phyloP scores from a whole-genome alignment of 1,140 invertebrate genomes.

The Phymastichus coffea region DNA sequence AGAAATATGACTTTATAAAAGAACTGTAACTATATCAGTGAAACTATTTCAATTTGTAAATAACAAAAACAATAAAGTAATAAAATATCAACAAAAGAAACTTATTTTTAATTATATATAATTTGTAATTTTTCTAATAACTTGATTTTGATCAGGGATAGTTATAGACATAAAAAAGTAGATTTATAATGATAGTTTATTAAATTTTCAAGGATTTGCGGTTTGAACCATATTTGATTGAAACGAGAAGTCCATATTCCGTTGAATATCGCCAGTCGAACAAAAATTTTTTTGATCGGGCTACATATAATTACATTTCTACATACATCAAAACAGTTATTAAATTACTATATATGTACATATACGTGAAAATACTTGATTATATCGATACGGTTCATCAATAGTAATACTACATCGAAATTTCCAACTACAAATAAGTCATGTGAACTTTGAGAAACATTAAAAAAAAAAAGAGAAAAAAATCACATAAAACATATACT shows the following conservation, averaged over 20 bases:
- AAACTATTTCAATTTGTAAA: too few relatives aligned
- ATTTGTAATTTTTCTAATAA: too few relatives aligned
- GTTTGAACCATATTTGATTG: conserved; percentile 23
- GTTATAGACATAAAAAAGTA: too few relatives aligned
- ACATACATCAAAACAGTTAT: conserved; percentile 13
- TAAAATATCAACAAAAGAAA: too few relatives aligned
- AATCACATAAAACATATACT: neutral
- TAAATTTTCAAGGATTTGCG: conserved; percentile 16
- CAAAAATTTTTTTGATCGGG: conserved; percentile 8
- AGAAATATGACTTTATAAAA: too few relatives aligned
- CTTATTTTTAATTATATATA: too few relatives aligned
- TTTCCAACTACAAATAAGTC: too few relatives aligned
- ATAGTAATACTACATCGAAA: too few relatives aligned
- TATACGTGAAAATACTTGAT: neutral
- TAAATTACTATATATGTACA: conserved; percentile 13
- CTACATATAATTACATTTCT: neutral
- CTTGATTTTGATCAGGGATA: too few relatives aligned
- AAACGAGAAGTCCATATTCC: conserved; percentile 16
- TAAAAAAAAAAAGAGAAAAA: neutral
- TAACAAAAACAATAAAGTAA: too few relatives aligned
- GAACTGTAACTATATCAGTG: too few relatives aligned
- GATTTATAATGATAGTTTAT: conserved; percentile 28
- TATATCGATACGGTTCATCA: too few relatives aligned
- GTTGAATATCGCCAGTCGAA: conserved; percentile 19
- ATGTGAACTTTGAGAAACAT: neutral